Evolutionary conservation across 2,113 vertebrate species (phyloP), one percentile per base, ranked within the genome.

Genomic region (Turdus rufiventris): DNA sequence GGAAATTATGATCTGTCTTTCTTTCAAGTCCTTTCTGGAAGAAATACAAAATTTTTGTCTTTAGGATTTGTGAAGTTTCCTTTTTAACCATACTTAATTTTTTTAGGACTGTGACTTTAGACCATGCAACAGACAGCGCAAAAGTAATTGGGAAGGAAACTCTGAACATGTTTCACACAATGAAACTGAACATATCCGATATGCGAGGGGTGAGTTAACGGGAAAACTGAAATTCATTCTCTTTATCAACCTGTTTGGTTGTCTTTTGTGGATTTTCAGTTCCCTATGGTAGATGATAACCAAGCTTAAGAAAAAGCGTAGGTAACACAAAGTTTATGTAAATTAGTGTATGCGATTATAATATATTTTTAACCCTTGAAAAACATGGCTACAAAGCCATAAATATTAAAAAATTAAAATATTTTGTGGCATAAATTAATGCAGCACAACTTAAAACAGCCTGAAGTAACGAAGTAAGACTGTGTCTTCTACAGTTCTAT

Each of bases 121-220:
- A 99, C 93, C 98, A 99, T 90, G 98, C 98, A 95, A 99, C 99
- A 79, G 98, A 99, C 94, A 99, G 97, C 18, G 98, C 98, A 73
- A 98, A 98, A 97, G 93, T 99, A 60, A 99, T 99, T 68, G 98
- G 98, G n/a, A 96, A 98, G 38, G 98, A 99, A 56, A 98, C 98
- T 87, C 96, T 99, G 60, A 99, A 98, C 93, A 98, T 99, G 97
- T 99, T 99, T 94, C 98, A 98, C 26, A 96, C 98, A 84, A 99
- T 99, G 99, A 99, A 99, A 88, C 70, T 99, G 89, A 98, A 98
- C 88, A 99, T 99, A 89, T 97, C 98, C 6, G 99, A 99, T 92
- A 97, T 99, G 98, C 98, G 99, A 97, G 99, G 99, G 92, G 98
- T 99, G 73, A 98, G 98, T 98, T 74, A 62, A 80, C n/a, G 38